A percentile compares a stretch with the other conserved stretches of the same genome.
phyloP scores from a whole-genome alignment of 2,888 invertebrate genomes.

The Leptopilina drosophilae region DNA sequence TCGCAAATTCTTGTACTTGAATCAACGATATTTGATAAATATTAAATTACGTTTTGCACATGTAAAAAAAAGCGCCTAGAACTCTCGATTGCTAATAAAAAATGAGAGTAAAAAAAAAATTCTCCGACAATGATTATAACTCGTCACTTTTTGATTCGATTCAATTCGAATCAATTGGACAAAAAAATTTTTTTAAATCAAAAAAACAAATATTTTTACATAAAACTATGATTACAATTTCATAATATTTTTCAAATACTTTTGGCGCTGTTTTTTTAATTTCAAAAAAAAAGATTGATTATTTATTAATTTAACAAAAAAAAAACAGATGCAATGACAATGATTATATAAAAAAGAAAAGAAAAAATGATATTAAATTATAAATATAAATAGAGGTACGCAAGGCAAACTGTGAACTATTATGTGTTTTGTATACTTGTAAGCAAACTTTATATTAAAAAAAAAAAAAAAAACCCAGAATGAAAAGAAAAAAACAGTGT shows the following conservation, averaged over 20 bases:
- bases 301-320: not conserved
- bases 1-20: slow-evolving; percentile 11
- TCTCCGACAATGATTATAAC: not conserved
- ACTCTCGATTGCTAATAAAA: not conserved
- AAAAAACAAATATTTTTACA: no score
- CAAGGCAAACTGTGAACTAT: not conserved
- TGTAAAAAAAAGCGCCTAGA: not conserved
- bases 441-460: slow-evolving; percentile 28
- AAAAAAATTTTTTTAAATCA: no score
- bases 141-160: not conserved
- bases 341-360: not conserved
- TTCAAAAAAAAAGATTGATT: no score
- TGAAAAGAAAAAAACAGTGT: not conserved
- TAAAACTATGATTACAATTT: not conserved
- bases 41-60: not conserved
- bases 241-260: not conserved
- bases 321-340: slow-evolving; percentile 12
- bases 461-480: not conserved
- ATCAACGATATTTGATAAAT: not conserved
- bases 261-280: no score
- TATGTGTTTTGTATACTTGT: slow-evolving; percentile 21
- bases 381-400: not conserved
- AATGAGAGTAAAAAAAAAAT: no score
- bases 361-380: not conserved
- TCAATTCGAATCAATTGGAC: no score